Base-by-base conservation (phyloP, 2,113 vertebrate species). In the Lasiurus cinereus region DNA sequence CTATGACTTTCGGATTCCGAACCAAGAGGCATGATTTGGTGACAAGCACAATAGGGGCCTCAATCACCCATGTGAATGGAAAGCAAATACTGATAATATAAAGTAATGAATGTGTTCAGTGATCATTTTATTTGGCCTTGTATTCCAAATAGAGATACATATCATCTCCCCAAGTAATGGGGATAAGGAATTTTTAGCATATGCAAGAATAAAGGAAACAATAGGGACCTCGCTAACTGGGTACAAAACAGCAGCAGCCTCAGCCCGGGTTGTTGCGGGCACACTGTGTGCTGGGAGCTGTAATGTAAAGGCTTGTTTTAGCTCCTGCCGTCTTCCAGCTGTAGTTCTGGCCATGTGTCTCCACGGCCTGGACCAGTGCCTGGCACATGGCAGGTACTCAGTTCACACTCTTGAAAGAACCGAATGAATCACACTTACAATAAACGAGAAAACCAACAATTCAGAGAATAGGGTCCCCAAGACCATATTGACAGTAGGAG, bases 31-130 rank as follows among this genome's bases (percentile, higher is more conserved):
- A 18, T 43, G 46, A 64, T 87, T 43, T 85, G 14, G 31, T 67
- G 66, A 56, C 43, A 52, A 39, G 10, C 27, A 14, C 48, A 13
- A 10, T 15, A 13, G 13, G 48, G 8, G 29, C 83, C 12, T 87
- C 24, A 66, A 12, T 72, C 80, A 64, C 31, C 79, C 74, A 50
- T 29, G 73, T 70, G 48, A 76, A 52, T 12, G n/a, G 52, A 83
- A 88, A 86, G 54, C 52, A 95, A 94, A 76, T 29, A 46, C 18
- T 59, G 36, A 77, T 74, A 64, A 84, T 36, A 72, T 39, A 56
- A 79, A 82, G 56, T 10, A 70, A 43, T 46, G n/a, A 43, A 31
- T 66, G 50, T 72, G 18, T 77, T 91, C 31, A 43, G n/a, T n/a
- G 50, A 76, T 33, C 72, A 66, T 84, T 94, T 88, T 76, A 72